phyloP scores from a whole-genome alignment of 1,140 invertebrate genomes.

The Meloidogyne chitwoodi region DNA sequence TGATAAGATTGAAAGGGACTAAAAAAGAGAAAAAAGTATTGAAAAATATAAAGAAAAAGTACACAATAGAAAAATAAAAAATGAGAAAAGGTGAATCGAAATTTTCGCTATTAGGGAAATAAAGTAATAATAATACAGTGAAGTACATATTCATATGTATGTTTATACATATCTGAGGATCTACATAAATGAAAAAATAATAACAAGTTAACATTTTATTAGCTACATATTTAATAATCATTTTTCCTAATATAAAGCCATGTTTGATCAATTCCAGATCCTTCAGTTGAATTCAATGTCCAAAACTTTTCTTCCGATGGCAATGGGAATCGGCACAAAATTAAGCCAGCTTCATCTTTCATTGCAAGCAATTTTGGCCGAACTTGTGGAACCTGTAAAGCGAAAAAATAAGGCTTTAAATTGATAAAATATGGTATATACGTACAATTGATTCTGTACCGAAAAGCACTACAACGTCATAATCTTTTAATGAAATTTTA shows the following conservation, averaged over 20 bases:
- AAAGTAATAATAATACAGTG: background rate
- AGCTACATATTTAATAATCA: background rate
- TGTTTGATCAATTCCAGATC: slow-evolving; percentile 53
- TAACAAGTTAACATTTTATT: background rate
- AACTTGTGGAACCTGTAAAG: slow-evolving; percentile 42
- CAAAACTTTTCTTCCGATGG: slow-evolving; percentile 36
- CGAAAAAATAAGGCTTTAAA: background rate
- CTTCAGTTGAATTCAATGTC: slow-evolving; percentile 34
- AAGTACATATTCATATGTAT: background rate
- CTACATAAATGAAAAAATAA: background rate
- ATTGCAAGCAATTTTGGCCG: slow-evolving; percentile 51
- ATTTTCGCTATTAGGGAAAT: slow-evolving; percentile 4
- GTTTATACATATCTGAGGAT: background rate
- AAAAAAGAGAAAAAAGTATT: background rate
- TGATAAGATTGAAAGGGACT: background rate
- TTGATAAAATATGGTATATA: background rate
- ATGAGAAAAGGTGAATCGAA: background rate
- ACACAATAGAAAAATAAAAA: background rate
- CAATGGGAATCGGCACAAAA: slow-evolving; percentile 53
- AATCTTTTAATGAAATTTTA: slow-evolving; percentile 43
- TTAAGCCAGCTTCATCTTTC: slow-evolving; percentile 35
- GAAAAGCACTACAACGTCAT: slow-evolving; percentile 50
- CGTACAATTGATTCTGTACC: slow-evolving; percentile 53
- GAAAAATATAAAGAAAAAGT: background rate
- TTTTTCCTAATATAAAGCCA: slow-evolving; percentile 46